Percentiles rank a stretch among this genome's conserved stretches.
Conservation (phyloP, 2,113 vertebrate species). For the Sceloporus tristichus region DNA sequence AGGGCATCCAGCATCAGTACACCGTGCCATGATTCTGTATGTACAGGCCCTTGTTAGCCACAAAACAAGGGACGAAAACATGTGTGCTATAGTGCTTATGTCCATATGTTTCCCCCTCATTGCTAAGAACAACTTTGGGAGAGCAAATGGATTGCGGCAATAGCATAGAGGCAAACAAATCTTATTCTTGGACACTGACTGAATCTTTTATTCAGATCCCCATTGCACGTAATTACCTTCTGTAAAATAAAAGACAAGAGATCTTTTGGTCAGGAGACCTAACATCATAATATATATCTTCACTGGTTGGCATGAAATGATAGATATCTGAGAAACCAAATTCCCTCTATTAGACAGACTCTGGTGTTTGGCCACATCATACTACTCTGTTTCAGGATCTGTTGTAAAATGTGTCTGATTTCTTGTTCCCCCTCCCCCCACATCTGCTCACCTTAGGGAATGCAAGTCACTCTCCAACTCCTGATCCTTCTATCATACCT, state of each 20-base stretch:
- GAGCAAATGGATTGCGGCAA: neutral
- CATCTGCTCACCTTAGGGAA: slow-evolving; percentile 11
- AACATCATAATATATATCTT: neutral
- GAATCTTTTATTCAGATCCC: neutral
- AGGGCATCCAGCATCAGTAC: no score
- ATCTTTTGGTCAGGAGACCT: neutral
- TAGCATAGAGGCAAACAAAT: neutral
- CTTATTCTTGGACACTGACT: neutral
- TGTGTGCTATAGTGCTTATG: neutral
- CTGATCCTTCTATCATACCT: slow-evolving; percentile 33
- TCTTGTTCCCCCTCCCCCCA: neutral
- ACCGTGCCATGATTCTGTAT: no score
- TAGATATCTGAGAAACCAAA: neutral
- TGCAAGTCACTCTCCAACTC: neutral
- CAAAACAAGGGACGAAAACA: neutral
- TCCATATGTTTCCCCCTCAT: neutral
- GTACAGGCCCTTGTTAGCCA: no score
- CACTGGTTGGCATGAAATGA: neutral
- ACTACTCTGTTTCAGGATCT: neutral
- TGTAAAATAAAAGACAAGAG: neutral
- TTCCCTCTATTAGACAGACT: neutral
- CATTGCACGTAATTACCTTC: neutral
- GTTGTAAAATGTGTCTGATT: neutral
- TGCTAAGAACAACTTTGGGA: neutral
- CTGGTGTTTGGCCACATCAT: neutral